A percentile compares a stretch with the other conserved stretches of the same genome.
Conservation (phyloP, 2,797 vertebrate genomes). For the Muscicapa striata region DNA sequence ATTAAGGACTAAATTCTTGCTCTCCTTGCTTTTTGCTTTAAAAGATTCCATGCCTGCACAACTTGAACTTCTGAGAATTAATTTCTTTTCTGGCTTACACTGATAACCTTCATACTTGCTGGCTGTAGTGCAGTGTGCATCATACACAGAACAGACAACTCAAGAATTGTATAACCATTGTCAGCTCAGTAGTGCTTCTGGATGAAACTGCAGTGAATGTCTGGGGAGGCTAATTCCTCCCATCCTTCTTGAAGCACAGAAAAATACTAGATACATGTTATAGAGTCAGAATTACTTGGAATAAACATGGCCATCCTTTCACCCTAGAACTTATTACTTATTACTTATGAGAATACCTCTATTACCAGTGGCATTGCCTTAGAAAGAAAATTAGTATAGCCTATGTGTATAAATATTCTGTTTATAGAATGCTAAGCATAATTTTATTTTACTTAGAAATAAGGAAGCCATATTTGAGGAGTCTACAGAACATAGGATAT, state of each 20-base stretch:
- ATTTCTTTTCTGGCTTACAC: background rate
- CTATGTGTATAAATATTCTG: background rate
- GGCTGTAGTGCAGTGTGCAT: background rate
- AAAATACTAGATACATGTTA: background rate
- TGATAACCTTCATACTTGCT: background rate
- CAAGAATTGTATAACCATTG: background rate
- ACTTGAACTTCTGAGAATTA: background rate
- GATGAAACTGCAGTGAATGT: background rate
- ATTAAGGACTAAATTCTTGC: background rate
- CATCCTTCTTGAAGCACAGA: background rate
- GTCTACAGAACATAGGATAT: background rate
- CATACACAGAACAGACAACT: background rate
- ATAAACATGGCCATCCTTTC: background rate
- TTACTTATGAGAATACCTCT: background rate
- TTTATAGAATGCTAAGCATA: background rate
- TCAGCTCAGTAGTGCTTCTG: background rate
- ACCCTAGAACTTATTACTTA: background rate
- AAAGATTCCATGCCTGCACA: background rate
- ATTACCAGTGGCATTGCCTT: background rate
- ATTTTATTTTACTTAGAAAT: background rate
- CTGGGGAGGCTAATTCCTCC: background rate
- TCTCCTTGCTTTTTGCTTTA: background rate
- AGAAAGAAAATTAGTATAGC: background rate
- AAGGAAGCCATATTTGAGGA: background rate
- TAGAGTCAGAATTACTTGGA: background rate